phyloP scores from a whole-genome alignment of 2,797 vertebrate genomes.

The Pelodytes ibericus region DNA sequence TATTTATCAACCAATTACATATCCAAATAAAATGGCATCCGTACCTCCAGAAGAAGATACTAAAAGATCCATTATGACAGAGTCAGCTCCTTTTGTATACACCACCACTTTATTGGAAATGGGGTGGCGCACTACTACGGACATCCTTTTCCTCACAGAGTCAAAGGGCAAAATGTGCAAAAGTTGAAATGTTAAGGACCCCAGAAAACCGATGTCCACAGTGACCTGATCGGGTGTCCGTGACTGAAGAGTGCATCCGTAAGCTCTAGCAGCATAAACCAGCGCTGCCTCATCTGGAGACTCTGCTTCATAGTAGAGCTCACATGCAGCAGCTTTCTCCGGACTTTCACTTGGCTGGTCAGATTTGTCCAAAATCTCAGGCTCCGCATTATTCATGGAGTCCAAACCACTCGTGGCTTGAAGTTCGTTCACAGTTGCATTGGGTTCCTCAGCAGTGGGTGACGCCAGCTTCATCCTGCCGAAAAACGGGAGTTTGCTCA shows the following conservation, averaged over 20 bases:
- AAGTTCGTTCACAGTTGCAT: constrained; percentile 21
- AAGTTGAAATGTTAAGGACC: constrained; percentile 79
- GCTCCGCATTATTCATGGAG: constrained; percentile 2
- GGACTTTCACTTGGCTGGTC: not conserved
- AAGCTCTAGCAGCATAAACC: constrained; percentile 89
- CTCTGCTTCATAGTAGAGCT: constrained; percentile 87
- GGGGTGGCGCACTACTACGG: constrained; percentile 90
- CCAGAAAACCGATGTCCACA: constrained; percentile 82
- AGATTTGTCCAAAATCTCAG: not conserved
- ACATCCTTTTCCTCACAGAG: constrained; percentile 91
- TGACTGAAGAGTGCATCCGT: constrained; percentile 81
- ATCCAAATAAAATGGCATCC: not conserved
- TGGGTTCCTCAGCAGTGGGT: constrained; percentile 56
- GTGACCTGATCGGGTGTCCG: constrained; percentile 81
- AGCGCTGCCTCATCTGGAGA: constrained; percentile 93
- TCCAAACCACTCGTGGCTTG: not conserved
- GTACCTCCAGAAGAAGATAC: constrained; percentile 66
- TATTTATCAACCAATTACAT: too few species aligned
- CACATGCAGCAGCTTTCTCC: constrained; percentile 41
- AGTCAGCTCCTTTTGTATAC: constrained; percentile 94
- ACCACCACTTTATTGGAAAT: constrained; percentile 84
- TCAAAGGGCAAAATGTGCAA: constrained; percentile 91
- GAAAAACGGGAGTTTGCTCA: constrained; percentile 68
- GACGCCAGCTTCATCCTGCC: constrained; percentile 61
- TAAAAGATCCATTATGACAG: constrained; percentile 86